Conservation (phyloP, 2,113 vertebrate genomes). For the Chrysemys picta region DNA sequence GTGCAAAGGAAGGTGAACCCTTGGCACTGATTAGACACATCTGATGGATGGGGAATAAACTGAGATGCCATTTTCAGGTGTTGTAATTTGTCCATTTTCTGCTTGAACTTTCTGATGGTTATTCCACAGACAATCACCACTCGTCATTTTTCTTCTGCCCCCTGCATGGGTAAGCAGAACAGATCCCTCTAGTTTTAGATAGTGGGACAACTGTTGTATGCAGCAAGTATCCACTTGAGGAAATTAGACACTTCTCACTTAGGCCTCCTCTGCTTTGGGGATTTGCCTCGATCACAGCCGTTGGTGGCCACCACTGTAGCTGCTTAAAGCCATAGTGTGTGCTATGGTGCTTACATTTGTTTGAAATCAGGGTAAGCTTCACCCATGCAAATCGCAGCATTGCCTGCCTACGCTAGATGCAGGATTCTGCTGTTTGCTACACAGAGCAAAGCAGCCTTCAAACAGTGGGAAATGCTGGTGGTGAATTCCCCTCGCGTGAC, state of each 20-base stretch:
- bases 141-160: conserved; percentile 6
- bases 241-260: neutral
- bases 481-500: neutral
- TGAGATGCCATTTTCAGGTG: neutral
- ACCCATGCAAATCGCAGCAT: neutral
- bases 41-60: neutral
- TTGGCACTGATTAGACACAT: neutral
- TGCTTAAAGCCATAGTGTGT: neutral
- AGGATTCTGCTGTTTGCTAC: neutral
- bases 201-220: neutral
- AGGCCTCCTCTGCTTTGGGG: neutral
- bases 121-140: neutral
- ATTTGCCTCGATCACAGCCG: neutral
- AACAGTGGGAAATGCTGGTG: neutral
- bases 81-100: neutral
- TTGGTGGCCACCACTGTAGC: neutral
- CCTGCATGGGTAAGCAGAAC: neutral
- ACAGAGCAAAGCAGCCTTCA: neutral
- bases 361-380: neutral
- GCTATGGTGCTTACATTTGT: neutral
- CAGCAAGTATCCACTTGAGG: neutral
- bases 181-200: neutral
- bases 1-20: neutral
- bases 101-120: neutral
- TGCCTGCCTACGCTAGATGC: neutral